phyloP scores from a whole-genome alignment of 2,888 invertebrate genomes.

The Ophonus ardosiacus region DNA sequence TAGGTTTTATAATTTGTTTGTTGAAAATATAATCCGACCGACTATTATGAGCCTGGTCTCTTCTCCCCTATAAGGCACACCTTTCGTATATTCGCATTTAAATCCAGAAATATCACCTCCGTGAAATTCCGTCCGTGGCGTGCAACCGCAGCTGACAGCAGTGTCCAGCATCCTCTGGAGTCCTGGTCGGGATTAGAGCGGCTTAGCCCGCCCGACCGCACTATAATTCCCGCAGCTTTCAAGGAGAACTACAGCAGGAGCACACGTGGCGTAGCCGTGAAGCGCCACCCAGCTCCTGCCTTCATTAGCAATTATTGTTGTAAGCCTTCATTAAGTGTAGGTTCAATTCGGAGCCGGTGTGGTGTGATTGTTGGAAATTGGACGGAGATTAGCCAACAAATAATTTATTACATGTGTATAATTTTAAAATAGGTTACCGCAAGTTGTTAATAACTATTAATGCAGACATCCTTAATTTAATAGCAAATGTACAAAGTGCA shows the following conservation, averaged over 20 bases:
- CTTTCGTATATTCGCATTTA: background rate
- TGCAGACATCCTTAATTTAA: too few relatives aligned
- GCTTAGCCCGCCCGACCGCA: conserved; percentile 57
- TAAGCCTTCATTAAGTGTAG: conserved; percentile 62
- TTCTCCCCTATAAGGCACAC: background rate
- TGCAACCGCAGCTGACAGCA: conserved; percentile 9
- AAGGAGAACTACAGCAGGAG: conserved; percentile 53
- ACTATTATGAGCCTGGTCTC: too few relatives aligned
- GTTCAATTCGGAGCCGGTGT: conserved; percentile 6
- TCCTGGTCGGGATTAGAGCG: conserved; percentile 46
- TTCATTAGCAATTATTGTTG: conserved; percentile 63
- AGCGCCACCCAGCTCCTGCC: background rate
- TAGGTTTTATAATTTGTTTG: too few relatives aligned
- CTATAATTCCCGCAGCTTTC: conserved; percentile 61
- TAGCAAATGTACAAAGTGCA: too few relatives aligned
- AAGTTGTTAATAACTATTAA: too few relatives aligned
- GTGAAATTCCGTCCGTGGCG: background rate
- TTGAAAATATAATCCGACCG: too few relatives aligned
- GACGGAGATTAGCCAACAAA: background rate
- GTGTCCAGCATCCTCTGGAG: conserved; percentile 9
- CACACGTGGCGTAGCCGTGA: background rate
- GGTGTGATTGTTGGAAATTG: conserved; percentile 1
- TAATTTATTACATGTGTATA: background rate
- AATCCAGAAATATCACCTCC: background rate
- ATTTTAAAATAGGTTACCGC: too few relatives aligned